Base-by-base conservation (phyloP, 1,140 invertebrate genomes). In the Drosophila parvula region DNA sequence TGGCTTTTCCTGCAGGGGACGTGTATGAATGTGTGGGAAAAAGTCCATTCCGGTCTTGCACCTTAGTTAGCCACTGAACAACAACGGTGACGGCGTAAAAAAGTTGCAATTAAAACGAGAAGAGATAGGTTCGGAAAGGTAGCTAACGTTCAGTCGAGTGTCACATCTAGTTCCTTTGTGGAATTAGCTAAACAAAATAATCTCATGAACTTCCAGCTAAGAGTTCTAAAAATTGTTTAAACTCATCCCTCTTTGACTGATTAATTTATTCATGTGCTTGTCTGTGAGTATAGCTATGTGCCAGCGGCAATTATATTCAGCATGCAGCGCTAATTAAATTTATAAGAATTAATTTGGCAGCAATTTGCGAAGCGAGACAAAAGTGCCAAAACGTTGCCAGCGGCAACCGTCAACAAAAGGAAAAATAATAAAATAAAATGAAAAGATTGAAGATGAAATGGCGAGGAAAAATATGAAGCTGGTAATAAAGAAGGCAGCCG, bases 331-430 rank as follows among this genome's bases (percentile, higher is more conserved):
- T 90, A 90, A 90, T 90, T 85, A 90, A 90, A 89, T 90, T 90
- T 89, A 82, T 75, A 78, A 79, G 69, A 90, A 88, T 81, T 90
- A 88, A 90, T 90, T 90, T 88, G 68, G 74, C 38, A 45, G 58
- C 75, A 65, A 76, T 71, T 64, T 71, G 69, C 67, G 50, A 44
- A 48, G 50, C 63, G 34, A 82, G 67, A 82, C 79, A 67, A 74
- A 73, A 73, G 74, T 65, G 67, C 40, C 53, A 67, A 77, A 80
- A 61, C 32, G 65, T 88, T 67, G 83, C 83, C 68, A 41, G 16
- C 28, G 65, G 83, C 83, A 71, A 74, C 83, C 41, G 32, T 50
- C 53, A 51, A 65, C 45, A 43, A 61, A 64, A 48, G 53, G 34
- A 38, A 5, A 43, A 38, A 40, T 55, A 58, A 56, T 50, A 45